Evolutionary conservation across 2,888 invertebrate genomes (phyloP), one percentile per base, ranked within the genome.

Genomic region (Copidosoma aretas): DNA sequence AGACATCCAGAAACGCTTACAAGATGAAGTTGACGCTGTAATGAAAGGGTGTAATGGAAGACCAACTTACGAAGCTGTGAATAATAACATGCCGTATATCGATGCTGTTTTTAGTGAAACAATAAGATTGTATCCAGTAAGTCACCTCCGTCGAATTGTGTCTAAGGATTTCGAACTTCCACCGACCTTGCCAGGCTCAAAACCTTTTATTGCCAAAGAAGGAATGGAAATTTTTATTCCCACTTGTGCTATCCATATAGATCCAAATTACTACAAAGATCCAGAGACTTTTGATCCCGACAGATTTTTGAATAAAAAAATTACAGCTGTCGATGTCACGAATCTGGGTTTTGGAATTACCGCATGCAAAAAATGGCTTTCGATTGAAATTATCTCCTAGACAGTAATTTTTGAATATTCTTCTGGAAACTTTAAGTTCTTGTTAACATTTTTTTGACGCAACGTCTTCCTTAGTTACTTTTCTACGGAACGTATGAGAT

Each of bases 101-200:
- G 87, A 88, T 64, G 87, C 86, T 83, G 86, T 88, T 1, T 76
- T 86, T 3, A 70, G 74, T 71, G 81, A 81, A 70, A 63, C 76
- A 4, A 70, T 80, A 32, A 71, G 81, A 17, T 66, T 76, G 25
- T 79, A 77, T 70, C 77, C 82, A 0, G 68, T 77, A 0, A 25
- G 71, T 1, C 73, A 79, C 14, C 60, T 78, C 8, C 32, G 32
- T 5, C 32, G 32, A 32, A 32, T 32, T 32, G 32, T 32, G 32
- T 72, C 72, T 1, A 77, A 77, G 43, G 75, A 74, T 0, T 81
- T 78, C 60, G 77, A 79, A 21, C 53, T 80, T 10, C 80, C 79
- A 12, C 76, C 79, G 3, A 72, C 78, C 0, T 58, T 76, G 53
- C 79, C 80, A 0, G 80, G 77, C 17, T 73, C 62, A n/a, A 67